Conservation (phyloP, 2,888 invertebrate genomes). For the Iphiclides podalirius region DNA sequence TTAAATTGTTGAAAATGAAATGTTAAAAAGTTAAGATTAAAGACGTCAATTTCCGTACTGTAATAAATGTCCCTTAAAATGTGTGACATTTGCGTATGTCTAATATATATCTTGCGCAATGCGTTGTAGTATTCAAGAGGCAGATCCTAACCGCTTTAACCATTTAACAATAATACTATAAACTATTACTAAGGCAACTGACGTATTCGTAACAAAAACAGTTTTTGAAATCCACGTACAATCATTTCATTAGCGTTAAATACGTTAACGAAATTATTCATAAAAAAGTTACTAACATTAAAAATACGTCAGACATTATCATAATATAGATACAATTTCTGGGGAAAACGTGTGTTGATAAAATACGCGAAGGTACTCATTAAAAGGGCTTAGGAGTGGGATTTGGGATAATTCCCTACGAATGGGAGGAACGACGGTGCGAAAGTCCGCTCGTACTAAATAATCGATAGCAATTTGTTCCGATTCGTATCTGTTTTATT, state of each 20-base stretch:
- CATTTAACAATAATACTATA: too few relatives aligned
- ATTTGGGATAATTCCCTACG: background rate
- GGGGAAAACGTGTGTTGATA: background rate
- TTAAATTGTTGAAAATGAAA: background rate
- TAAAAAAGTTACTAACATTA: too few relatives aligned
- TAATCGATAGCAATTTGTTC: slow-evolving; percentile 28
- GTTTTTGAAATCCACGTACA: background rate
- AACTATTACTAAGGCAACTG: too few relatives aligned
- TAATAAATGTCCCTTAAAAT: too few relatives aligned
- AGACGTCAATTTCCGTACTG: too few relatives aligned
- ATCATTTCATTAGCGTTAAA: background rate
- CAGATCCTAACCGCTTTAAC: too few relatives aligned
- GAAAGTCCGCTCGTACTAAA: slow-evolving; percentile 15
- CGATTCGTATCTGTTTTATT: slow-evolving; percentile 34
- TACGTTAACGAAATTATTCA: background rate
- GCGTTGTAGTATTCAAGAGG: too few relatives aligned
- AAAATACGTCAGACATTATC: too few relatives aligned
- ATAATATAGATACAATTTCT: background rate
- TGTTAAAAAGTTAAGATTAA: background rate
- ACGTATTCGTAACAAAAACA: too few relatives aligned
- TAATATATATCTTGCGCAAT: too few relatives aligned
- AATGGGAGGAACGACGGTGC: background rate
- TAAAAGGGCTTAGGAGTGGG: background rate
- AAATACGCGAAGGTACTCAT: background rate
- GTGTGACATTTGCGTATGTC: too few relatives aligned